Base-by-base conservation (phyloP, 2,888 invertebrate genomes). In the Epinotia bilunana region DNA sequence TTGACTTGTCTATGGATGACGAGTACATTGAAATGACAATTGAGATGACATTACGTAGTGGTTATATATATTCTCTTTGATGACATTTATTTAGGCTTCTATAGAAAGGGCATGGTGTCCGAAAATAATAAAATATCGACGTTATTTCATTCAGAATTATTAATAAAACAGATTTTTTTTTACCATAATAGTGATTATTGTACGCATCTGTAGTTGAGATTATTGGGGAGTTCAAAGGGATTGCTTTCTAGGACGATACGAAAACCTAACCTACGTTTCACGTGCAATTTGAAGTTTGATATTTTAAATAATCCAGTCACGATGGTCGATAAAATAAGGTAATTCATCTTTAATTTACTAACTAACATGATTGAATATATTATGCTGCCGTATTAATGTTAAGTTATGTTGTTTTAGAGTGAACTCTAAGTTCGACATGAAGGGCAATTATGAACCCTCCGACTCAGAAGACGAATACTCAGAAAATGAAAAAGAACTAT, bases 381-480 rank as follows among this genome's bases (percentile, higher is more conserved):
- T n/a, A 28, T 11, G 13, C 0, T 9, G 33, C 23, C 4, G 18
- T 63, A 20, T 43, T 55, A 20, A 28, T 55, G 7, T 16, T 55
- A 5, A 33, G 12, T 13, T 57, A 20, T 58, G 11, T 80, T 81
- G 55, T 92, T 92, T 58, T 86, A 94, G 94, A 78, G 81, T 94
- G 5, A 85, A 88, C 76, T 86, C 90, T 1, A 92, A 90, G 67
- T 91, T 89, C 80, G 90, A 94, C 78, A 82, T 90, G 72, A 87
- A 92, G 75, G 95, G 95, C 69, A 95, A 95, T 77, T 96, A 96
- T 84, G 95, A 95, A 75, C 94, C 95, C 49, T 95, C 96, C 4
- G 96, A 96, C 84, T 97, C 97, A 0, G 97, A 97, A 83, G 95
- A 96, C 82, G 97, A 97, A 78, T 96, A 96, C 83, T 95, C 95